Evolutionary conservation across 2,888 invertebrate genomes (phyloP), one percentile per base, ranked within the genome.

Genomic region (Reticulitermes lucifugus): DNA sequence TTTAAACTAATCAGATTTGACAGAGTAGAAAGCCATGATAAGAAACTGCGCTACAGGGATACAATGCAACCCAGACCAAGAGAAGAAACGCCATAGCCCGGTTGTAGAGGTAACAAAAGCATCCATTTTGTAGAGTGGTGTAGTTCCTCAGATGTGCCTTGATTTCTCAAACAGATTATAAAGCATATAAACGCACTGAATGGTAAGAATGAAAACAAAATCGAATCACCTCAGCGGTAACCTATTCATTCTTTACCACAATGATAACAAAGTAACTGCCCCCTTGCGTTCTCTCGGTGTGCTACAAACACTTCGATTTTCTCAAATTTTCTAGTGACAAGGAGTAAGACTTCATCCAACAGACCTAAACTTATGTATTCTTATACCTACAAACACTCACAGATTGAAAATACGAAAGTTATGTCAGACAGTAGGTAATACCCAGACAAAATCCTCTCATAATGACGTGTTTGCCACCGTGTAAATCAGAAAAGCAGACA

Each of bases 111-210:
- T 41, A 18, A 73, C 14, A 29, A 73, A 73, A 10, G 5, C 14
- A 41, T 73, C 35, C 41, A 73, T 41, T 73, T 41, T 41, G 5
- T 73, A 73, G 41, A 73, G 41, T 73, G 29, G 41, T 14, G 35
- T 3, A 73, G 73, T 73, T 73, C 73, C 41, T 73, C n/a, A 71
- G 71, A 71, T 71, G 71, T 71, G 71, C n/a, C 71, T 35, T 35
- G 71, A 71, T 71, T 35, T 35, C 35, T 35, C 35, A 35, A 35
- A 29, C 71, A 35, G 71, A 71, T 71, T 71, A 60, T 6, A 51
- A 51, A 12, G 51, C 6, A 14, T 60, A 21, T 60, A n/a, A 60
- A 60, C 21, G 18, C 60, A 60, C 18, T 22, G 9, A 60, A 60
- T n/a, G 22, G 1, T 22, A 60, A 14, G 60, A 60, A 60, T 60